These are phyloP conservation scores for Proisotoma minuta DNA, from an alignment of 2,888 invertebrate genomes.

Conservation along the genomic window DNA sequence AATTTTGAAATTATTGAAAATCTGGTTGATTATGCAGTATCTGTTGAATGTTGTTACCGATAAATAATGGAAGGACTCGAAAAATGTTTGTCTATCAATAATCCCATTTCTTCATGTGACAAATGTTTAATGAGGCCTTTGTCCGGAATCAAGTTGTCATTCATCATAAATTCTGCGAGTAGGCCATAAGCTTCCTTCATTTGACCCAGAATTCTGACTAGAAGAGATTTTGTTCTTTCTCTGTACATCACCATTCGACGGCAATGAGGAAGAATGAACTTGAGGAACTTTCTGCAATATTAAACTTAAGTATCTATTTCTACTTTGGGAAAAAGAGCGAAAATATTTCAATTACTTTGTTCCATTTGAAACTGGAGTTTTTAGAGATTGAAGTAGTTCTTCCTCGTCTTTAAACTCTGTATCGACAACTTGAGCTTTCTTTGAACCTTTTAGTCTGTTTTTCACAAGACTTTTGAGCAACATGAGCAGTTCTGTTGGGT, in stretches of 20 bases:
- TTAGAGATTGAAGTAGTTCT: slow-evolving; percentile 43
- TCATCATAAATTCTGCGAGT: slow-evolving; percentile 59
- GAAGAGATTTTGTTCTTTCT: slow-evolving; percentile 64
- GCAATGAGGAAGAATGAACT: slow-evolving; percentile 60
- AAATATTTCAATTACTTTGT: slow-evolving; percentile 31
- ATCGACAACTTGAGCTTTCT: neutral
- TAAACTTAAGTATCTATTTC: neutral
- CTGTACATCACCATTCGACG: slow-evolving; percentile 61
- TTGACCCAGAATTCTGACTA: slow-evolving; percentile 55
- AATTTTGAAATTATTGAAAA: slow-evolving; percentile 28
- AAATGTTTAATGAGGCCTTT: slow-evolving; percentile 64
- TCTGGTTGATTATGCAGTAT: neutral
- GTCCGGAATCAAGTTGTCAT: slow-evolving; percentile 62
- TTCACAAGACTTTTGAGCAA: slow-evolving; percentile 57
- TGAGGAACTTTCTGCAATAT: slow-evolving; percentile 56
- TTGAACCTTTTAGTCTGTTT: slow-evolving; percentile 33
- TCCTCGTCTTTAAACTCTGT: slow-evolving; percentile 33
- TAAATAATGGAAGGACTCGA: slow-evolving; percentile 49
- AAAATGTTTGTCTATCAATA: slow-evolving; percentile 53
- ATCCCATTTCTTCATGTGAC: slow-evolving; percentile 61
- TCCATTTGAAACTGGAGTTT: slow-evolving; percentile 42
- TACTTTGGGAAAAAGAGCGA: neutral
- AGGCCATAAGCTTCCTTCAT: slow-evolving; percentile 59
- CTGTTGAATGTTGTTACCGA: neutral
- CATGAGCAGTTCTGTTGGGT: slow-evolving; percentile 60